phyloP scores from a whole-genome alignment of 2,113 vertebrate species.

The Narcine bancroftii region DNA sequence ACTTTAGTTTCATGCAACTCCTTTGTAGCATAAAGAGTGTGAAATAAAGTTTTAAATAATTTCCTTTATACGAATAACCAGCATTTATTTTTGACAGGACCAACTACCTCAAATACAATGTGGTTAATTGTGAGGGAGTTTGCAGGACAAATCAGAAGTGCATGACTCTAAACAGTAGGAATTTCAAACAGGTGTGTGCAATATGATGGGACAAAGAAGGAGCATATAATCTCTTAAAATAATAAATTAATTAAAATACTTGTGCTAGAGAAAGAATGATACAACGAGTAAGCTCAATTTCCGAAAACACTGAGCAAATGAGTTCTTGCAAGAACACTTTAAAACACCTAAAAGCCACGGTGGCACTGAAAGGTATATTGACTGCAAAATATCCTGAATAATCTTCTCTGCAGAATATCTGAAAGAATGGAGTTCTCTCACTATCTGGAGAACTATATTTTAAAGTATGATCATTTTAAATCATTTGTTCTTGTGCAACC shows the following conservation, averaged over 20 bases:
- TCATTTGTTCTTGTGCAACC: not conserved
- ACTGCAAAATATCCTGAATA: not conserved
- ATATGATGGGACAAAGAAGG: not conserved
- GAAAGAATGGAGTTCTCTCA: not conserved
- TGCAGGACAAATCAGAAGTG: not conserved
- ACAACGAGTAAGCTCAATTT: not conserved
- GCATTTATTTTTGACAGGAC: not conserved
- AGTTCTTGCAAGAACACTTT: not conserved
- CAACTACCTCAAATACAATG: not conserved
- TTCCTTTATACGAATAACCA: too few species aligned
- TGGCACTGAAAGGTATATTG: not conserved
- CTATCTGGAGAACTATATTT: not conserved
- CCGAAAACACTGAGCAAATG: conserved; percentile 3
- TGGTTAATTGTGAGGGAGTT: too few species aligned
- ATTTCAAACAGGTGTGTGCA: not conserved
- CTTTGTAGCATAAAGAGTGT: not conserved
- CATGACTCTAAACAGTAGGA: not conserved
- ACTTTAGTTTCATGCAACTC: not conserved
- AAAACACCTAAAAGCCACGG: not conserved
- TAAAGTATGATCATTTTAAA: not conserved
- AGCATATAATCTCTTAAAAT: not conserved
- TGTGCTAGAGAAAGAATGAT: not conserved
- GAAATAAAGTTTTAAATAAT: not conserved
- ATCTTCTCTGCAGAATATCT: too few species aligned
- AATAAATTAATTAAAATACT: not conserved